These are phyloP conservation scores for Rhamnusium bicolor DNA, from an alignment of 2,888 invertebrate species.

Conservation along the genomic window DNA sequence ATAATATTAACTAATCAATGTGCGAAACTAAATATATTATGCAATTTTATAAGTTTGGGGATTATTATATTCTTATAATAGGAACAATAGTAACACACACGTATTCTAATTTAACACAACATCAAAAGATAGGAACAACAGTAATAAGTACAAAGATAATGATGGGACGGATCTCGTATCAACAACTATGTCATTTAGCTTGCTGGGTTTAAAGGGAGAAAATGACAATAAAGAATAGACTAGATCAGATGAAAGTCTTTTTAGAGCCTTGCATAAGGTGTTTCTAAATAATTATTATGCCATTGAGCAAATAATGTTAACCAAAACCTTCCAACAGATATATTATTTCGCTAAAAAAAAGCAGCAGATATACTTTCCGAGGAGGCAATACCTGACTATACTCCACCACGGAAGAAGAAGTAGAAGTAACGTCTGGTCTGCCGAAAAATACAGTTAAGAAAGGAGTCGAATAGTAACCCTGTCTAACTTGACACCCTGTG, in stretches of 20 bases:
- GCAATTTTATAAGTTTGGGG: constrained; percentile 34
- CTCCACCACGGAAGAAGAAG: constrained; percentile 94
- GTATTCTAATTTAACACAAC: no score
- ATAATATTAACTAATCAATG: no score
- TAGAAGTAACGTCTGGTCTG: constrained; percentile 98
- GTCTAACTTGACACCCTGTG: constrained; percentile 96
- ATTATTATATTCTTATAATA: no score
- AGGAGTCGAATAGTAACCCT: constrained; percentile 87
- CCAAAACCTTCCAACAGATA: constrained; percentile 96
- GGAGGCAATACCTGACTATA: constrained; percentile 82
- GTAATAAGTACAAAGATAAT: no score
- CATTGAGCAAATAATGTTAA: constrained; percentile 92
- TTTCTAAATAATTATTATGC: constrained; percentile 96
- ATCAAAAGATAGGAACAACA: no score
- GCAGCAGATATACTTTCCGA: constrained; percentile 83
- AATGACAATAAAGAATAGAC: constrained; percentile 84
- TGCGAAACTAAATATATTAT: neutral
- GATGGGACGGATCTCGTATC: constrained; percentile 69
- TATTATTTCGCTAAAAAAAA: constrained; percentile 88
- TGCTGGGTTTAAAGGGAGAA: constrained; percentile 72
- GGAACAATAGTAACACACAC: no score
- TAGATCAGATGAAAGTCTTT: constrained; percentile 94
- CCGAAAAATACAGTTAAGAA: constrained; percentile 94
- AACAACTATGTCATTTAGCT: constrained; percentile 72
- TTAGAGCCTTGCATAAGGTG: constrained; percentile 91